Conservation (phyloP, 2,113 vertebrate genomes). For the Lampris incognitus region DNA sequence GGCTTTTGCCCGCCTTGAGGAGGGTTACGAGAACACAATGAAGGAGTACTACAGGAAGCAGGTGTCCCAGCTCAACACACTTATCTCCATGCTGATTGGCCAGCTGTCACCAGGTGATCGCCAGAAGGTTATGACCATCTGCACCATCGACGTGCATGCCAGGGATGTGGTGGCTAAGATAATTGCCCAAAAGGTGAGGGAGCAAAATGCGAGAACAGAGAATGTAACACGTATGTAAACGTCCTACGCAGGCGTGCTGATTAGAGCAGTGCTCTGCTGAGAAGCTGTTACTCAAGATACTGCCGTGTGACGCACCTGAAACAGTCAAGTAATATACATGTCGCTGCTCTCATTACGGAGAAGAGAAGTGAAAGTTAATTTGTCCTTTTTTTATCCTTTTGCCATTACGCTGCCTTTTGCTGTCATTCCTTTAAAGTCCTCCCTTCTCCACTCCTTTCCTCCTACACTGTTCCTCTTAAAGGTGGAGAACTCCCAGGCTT, state of each 20-base stretch:
- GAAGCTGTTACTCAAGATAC: slow-evolving; percentile 23
- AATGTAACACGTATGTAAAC: background rate
- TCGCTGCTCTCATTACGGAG: slow-evolving; percentile 54
- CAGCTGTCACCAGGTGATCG: slow-evolving; percentile 90
- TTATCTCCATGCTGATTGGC: slow-evolving; percentile 92
- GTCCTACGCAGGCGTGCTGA: background rate
- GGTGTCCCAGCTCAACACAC: slow-evolving; percentile 92
- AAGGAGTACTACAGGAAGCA: slow-evolving; percentile 96
- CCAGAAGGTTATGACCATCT: slow-evolving; percentile 98
- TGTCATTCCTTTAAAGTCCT: background rate
- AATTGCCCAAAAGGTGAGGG: slow-evolving; percentile 90
- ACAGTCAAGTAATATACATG: slow-evolving; percentile 27
- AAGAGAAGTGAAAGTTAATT: slow-evolving; percentile 38
- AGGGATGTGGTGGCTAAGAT: slow-evolving; percentile 96
- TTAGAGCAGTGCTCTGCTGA: slow-evolving; percentile 16
- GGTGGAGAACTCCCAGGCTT: slow-evolving; percentile 93
- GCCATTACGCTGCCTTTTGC: background rate
- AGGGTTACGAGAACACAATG: slow-evolving; percentile 92
- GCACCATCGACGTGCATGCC: slow-evolving; percentile 96
- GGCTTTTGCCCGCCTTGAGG: slow-evolving; percentile 90
- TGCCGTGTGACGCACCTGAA: slow-evolving; percentile 36
- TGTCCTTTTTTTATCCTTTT: slow-evolving; percentile 3
- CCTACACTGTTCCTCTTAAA: slow-evolving; percentile 51
- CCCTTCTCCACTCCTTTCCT: slow-evolving; percentile 9
- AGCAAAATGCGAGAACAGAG: background rate